These are phyloP conservation scores for Neotoma lepida DNA, from an alignment of 2,113 vertebrate species.

Conservation along the genomic window DNA sequence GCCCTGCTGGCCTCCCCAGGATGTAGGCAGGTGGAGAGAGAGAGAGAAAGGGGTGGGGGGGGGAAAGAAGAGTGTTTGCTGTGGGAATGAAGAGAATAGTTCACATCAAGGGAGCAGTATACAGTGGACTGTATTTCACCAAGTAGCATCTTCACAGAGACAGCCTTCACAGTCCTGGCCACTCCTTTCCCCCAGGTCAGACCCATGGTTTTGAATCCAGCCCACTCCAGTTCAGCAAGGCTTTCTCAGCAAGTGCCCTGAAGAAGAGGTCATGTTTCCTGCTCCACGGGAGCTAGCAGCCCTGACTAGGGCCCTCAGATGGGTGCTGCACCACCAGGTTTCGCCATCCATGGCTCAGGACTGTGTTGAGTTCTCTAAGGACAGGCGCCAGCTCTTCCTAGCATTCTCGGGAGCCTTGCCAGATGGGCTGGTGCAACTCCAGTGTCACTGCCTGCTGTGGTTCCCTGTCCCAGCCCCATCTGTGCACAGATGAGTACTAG, in stretches of 20 bases:
- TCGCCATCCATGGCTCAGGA: not conserved
- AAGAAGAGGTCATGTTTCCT: not conserved
- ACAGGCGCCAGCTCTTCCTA: not conserved
- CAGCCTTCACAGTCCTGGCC: not conserved
- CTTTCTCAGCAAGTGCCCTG: not conserved
- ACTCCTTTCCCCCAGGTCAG: not conserved
- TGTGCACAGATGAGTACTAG: not conserved
- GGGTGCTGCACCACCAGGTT: not conserved
- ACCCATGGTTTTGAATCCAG: not conserved
- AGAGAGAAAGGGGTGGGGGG: too few relatives aligned
- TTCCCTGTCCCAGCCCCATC: not conserved
- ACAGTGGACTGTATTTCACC: not conserved
- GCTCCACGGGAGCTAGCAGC: not conserved
- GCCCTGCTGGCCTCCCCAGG: not conserved
- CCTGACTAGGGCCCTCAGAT: not conserved
- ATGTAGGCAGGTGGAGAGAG: not conserved
- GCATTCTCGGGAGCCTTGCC: conserved; percentile 18
- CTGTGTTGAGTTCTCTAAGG: conserved; percentile 13
- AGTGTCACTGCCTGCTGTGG: not conserved
- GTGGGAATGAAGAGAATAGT: not conserved
- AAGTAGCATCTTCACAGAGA: not conserved
- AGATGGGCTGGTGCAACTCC: not conserved
- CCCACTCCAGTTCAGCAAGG: not conserved
- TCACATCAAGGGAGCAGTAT: not conserved
- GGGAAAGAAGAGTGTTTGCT: not conserved